Evolutionary conservation across 1,140 invertebrate genomes (phyloP).

Genomic region (Bombus consobrinus): DNA sequence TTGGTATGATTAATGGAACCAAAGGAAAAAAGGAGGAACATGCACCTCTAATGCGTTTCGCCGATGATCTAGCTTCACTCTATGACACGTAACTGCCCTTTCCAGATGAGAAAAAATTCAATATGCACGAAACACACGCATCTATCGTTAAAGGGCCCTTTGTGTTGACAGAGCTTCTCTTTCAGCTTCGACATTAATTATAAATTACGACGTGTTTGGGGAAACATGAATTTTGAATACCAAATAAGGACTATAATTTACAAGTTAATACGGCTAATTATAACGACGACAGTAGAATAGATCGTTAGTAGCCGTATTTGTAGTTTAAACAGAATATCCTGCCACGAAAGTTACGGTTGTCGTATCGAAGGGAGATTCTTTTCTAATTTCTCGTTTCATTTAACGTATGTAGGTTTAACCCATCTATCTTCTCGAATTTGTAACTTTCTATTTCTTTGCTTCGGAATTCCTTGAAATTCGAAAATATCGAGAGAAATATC

Average conservation of each 20-base stretch:
- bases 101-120: not conserved
- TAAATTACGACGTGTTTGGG: not conserved
- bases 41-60: constrained; percentile 57
- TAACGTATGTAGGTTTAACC: too few relatives aligned
- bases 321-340: too few relatives aligned
- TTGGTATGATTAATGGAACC: constrained; percentile 62
- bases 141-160: not conserved
- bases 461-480: too few relatives aligned
- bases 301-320: not conserved
- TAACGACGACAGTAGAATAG: not conserved
- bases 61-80: constrained; percentile 44
- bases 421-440: too few relatives aligned
- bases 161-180: not conserved
- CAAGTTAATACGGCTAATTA: constrained; percentile 5
- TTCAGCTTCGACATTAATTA: constrained; percentile 11
- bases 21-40: constrained; percentile 32
- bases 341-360: too few relatives aligned
- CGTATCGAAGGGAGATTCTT: too few relatives aligned
- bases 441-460: too few relatives aligned
- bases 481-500: too few relatives aligned
- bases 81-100: constrained; percentile 39
- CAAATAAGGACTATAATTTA: not conserved
- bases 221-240: not conserved
- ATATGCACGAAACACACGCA: not conserved
- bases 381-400: too few relatives aligned